Percentiles rank a stretch among this genome's conserved stretches.
phyloP scores from a whole-genome alignment of 64 coral and sea anemone genomes.

The Exaiptasia diaphana region DNA sequence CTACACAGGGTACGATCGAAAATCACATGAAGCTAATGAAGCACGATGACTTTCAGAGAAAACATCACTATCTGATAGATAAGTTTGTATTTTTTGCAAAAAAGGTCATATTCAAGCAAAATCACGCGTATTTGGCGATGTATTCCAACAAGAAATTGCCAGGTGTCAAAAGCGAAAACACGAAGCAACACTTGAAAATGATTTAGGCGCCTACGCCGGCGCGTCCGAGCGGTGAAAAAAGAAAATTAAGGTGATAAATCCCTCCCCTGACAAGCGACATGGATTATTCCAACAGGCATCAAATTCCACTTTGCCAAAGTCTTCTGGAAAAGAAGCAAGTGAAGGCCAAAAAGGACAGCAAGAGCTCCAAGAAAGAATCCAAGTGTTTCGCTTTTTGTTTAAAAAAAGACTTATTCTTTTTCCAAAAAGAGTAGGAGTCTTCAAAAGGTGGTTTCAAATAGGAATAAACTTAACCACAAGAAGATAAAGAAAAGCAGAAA shows the following conservation, averaged over 20 bases:
- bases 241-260: background rate
- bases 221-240: background rate
- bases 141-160: background rate
- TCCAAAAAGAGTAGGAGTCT: background rate
- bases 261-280: background rate
- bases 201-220: background rate
- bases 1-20: slow-evolving; percentile 4
- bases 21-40: slow-evolving; percentile 1
- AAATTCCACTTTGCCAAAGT: background rate
- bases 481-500: background rate
- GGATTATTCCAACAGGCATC: background rate
- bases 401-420: background rate
- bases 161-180: background rate
- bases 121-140: background rate
- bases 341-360: background rate
- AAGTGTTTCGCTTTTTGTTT: background rate
- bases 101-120: background rate
- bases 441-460: background rate
- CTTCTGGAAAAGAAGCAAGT: background rate
- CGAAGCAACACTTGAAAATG: background rate
- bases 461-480: background rate
- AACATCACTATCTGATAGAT: background rate
- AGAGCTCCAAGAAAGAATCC: background rate
- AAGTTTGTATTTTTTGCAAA: background rate
- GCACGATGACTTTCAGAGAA: slow-evolving; percentile 5